A percentile compares a stretch with the other conserved stretches of the same genome.
Conservation (phyloP, 2,888 invertebrate genomes). For the Antheraea assamensis region DNA sequence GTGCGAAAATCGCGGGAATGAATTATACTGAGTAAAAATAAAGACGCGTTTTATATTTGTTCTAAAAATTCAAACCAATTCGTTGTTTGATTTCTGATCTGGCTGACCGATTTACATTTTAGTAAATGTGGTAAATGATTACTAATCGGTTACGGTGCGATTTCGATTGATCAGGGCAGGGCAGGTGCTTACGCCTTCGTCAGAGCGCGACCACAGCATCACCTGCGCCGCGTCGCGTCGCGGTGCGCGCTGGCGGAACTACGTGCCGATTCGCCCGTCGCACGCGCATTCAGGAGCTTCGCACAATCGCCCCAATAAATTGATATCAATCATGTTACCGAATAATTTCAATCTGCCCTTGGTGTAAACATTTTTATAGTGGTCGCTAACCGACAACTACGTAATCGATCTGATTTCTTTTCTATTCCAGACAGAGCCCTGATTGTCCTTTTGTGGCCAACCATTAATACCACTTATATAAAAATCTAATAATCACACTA, state of each 20-base stretch:
- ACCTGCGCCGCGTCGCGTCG: conserved; percentile 47
- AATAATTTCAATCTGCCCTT: conserved; percentile 16
- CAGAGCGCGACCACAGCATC: conserved; percentile 65
- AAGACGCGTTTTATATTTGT: not conserved
- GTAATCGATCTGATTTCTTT: not conserved
- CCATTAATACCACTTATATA: not conserved
- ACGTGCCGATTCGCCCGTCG: conserved; percentile 68
- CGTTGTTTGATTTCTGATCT: conserved; percentile 18
- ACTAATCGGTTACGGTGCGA: conserved; percentile 36
- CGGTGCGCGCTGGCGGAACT: conserved; percentile 51
- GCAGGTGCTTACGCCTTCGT: conserved; percentile 35
- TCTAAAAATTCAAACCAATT: not conserved
- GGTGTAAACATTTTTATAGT: not conserved
- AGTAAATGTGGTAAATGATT: conserved; percentile 26
- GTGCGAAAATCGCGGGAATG: no score
- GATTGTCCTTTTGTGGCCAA: not conserved
- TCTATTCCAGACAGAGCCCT: not conserved
- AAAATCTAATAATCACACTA: not conserved
- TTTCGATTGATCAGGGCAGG: conserved; percentile 51
- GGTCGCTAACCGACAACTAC: conserved; percentile 7
- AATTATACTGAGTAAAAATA: not conserved
- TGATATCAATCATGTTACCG: conserved; percentile 20
- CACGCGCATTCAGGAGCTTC: conserved; percentile 35
- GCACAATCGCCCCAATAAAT: conserved; percentile 27
- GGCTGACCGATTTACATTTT: conserved; percentile 23